These are phyloP conservation scores for Drosophila guanche DNA, from an alignment of 1,140 invertebrate genomes.

Conservation along the genomic window DNA sequence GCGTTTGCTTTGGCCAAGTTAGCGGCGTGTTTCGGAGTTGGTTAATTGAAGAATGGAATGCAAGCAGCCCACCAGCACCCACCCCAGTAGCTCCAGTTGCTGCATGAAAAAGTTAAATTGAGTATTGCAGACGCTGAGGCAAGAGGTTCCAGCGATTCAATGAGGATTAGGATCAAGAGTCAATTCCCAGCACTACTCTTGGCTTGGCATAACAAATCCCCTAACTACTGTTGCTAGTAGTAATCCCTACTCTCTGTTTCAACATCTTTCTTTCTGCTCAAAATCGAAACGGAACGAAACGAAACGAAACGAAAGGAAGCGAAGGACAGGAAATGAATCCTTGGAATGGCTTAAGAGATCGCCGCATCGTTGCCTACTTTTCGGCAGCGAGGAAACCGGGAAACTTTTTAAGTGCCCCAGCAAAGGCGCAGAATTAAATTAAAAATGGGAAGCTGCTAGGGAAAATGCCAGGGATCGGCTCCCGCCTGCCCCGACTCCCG, in stretches of 20 bases:
- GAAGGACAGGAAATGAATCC: no score
- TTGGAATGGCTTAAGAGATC: slow-evolving; percentile 68
- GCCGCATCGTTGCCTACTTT: slow-evolving; percentile 40
- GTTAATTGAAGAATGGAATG: slow-evolving; percentile 56
- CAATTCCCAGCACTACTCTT: slow-evolving; percentile 27
- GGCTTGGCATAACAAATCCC: slow-evolving; percentile 36
- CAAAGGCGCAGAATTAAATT: slow-evolving; percentile 68
- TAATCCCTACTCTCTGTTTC: slow-evolving; percentile 40
- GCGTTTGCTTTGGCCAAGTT: slow-evolving; percentile 43
- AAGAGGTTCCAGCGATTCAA: slow-evolving; percentile 3
- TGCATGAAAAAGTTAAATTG: slow-evolving; percentile 60
- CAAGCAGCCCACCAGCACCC: no score
- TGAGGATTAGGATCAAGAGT: slow-evolving; percentile 38
- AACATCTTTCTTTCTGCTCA: slow-evolving; percentile 9
- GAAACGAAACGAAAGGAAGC: no score
- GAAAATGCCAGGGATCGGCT: slow-evolving; percentile 24
- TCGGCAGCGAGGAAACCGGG: slow-evolving; percentile 18
- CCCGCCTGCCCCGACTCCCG: slow-evolving; percentile 27
- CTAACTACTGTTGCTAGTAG: slow-evolving; percentile 30
- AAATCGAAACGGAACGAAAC: slow-evolving; percentile 43
- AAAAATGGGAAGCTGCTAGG: slow-evolving; percentile 45
- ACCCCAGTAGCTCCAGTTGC: slow-evolving; percentile 16
- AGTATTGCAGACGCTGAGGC: slow-evolving; percentile 43
- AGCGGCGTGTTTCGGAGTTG: slow-evolving; percentile 64
- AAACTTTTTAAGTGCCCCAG: slow-evolving; percentile 63